A percentile compares a stretch with the other conserved stretches of the same genome.
These are phyloP conservation scores for Heliconius congener DNA, from an alignment of 1,140 invertebrate genomes.

Conservation along the genomic window DNA sequence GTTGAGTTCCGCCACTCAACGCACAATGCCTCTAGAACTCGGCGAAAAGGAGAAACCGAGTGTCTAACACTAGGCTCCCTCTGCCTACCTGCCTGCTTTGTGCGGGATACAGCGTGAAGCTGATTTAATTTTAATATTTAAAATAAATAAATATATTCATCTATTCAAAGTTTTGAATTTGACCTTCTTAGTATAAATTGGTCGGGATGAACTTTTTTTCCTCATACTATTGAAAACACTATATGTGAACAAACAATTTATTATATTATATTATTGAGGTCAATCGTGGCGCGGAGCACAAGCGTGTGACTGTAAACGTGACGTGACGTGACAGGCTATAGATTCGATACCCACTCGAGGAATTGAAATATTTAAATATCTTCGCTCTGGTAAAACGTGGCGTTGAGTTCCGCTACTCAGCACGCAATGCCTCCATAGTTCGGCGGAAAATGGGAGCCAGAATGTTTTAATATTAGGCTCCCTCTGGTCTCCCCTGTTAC, in stretches of 20 bases:
- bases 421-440: no score
- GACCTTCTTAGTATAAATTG: neutral
- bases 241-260: no score
- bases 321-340: neutral
- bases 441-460: no score
- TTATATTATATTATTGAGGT: no score
- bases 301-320: neutral
- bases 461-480: no score
- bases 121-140: neutral
- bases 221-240: neutral
- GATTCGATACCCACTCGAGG: neutral
- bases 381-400: no score
- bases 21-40: neutral
- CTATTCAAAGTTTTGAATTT: neutral
- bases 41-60: neutral
- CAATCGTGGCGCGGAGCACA: neutral
- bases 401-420: no score
- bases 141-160: neutral
- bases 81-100: no score
- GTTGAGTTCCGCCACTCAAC: no score
- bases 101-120: no score
- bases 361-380: no score
- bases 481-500: no score
- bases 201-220: neutral
- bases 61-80: neutral